Percentiles rank a stretch among this genome's conserved stretches.
Conservation (phyloP, 2,888 invertebrate species). For the Rotaria macrura region DNA sequence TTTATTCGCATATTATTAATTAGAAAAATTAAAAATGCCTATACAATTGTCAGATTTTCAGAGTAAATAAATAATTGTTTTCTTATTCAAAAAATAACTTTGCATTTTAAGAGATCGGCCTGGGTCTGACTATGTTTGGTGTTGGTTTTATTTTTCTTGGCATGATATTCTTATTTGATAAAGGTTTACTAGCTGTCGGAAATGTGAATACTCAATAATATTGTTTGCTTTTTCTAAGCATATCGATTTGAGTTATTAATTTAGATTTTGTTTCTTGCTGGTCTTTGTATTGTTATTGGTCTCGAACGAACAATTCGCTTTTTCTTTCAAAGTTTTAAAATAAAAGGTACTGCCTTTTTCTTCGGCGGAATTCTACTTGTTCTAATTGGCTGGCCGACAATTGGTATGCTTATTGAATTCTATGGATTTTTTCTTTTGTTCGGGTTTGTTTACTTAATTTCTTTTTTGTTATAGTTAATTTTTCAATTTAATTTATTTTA, state of each 20-base stretch:
- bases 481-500: neutral
- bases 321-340: conserved; percentile 91
- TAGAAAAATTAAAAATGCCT: neutral
- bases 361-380: conserved; percentile 84
- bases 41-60: conserved; percentile 28
- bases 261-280: conserved; percentile 87
- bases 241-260: conserved; percentile 42
- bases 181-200: conserved; percentile 91
- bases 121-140: conserved; percentile 88
- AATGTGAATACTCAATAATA: conserved; percentile 62
- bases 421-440: conserved; percentile 65
- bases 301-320: conserved; percentile 85
- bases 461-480: too few species aligned
- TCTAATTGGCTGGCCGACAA: conserved; percentile 81
- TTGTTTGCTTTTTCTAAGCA: neutral
- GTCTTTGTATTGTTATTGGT: conserved; percentile 88
- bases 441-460: neutral
- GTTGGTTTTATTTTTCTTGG: conserved; percentile 86
- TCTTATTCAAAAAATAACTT: neutral
- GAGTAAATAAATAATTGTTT: conserved; percentile 18
- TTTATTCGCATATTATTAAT: neutral
- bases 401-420: conserved; percentile 88
- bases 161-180: conserved; percentile 81
- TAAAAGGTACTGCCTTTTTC: conserved; percentile 76
- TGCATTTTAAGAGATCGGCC: conserved; percentile 67